phyloP scores from a whole-genome alignment of 2,888 invertebrate genomes.

The Leptopilina syphax region DNA sequence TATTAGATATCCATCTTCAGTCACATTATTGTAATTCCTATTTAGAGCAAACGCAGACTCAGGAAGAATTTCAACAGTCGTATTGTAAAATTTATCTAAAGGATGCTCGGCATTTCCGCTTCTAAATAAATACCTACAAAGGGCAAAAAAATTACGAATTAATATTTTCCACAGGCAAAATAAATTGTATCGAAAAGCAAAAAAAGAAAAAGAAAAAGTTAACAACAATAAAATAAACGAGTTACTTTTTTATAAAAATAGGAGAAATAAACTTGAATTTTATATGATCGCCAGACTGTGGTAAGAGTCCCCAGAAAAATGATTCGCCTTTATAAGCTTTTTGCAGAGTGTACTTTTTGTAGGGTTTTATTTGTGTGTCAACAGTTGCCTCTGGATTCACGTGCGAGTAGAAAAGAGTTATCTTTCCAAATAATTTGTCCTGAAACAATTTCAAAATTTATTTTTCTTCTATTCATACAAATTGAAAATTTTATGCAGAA shows the following conservation, averaged over 20 bases:
- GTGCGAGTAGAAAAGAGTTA: constrained; percentile 88
- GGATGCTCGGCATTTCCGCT: constrained; percentile 95
- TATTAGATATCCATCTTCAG: constrained; percentile 83
- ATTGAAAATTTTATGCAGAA: too few relatives aligned
- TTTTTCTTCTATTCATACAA: background rate
- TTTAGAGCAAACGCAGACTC: constrained; percentile 76
- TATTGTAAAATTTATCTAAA: constrained; percentile 91
- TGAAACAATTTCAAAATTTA: constrained; percentile 78
- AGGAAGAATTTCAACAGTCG: constrained; percentile 89
- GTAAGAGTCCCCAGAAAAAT: constrained; percentile 94
- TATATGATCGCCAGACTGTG: constrained; percentile 88
- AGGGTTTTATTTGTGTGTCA: constrained; percentile 86
- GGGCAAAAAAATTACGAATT: background rate
- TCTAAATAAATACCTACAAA: constrained; percentile 85
- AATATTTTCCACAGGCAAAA: background rate
- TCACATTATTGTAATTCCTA: constrained; percentile 80
- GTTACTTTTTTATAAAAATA: constrained; percentile 82
- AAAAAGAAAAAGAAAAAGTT: constrained; percentile 6
- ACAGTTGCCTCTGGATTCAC: constrained; percentile 86
- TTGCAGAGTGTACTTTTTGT: constrained; percentile 87
- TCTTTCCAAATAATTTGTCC: constrained; percentile 93
- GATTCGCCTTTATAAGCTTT: constrained; percentile 91
- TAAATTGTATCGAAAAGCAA: background rate
- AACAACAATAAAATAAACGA: constrained; percentile 11
- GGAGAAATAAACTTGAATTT: constrained; percentile 89